Evolutionary conservation across 1,140 invertebrate genomes (phyloP), one percentile per base, ranked within the genome.

Genomic region (Oryctes rhinoceros): DNA sequence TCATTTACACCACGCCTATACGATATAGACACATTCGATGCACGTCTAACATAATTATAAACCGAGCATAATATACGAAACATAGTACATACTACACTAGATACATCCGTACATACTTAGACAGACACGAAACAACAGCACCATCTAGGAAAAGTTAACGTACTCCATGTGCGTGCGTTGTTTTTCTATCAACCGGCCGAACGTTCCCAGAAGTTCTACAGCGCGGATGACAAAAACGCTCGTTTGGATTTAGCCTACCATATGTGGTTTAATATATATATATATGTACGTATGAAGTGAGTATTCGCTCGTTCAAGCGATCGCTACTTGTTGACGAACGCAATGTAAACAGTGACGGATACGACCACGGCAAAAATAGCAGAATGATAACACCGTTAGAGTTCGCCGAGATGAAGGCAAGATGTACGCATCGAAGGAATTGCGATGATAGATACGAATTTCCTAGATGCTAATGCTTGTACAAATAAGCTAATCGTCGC

Each of bases 121-220:
- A 4, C 18, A 59, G n/a, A 59, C 53, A n/a, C 53, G 53, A n/a
- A 18, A 59, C 53, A 59, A 53, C 49, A 53, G 6, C 15, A 59
- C 53, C 53, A 59, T 59, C 53, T 59, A 59, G 53, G 53, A 59
- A 59, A 59, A 59, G 53, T 59, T n/a, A 18, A 59, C n/a, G 53
- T 59, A n/a, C 53, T 59, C 18, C 18, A 59, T 59, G 53, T 59
- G 15, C 53, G 53, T 59, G 53, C 53, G 18, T 59, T 59, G 53
- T 59, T 59, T 59, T 59, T 59, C 53, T 59, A 59, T 59, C 53
- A 59, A 59, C 53, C 5, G 18, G 53, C 53, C 18, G 53, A 59
- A 18, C 53, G 53, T 59, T 59, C 53, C 53, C 53, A 59, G 53
- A 59, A 59, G 15, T 18, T 59, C 53, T 15, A 59, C 53, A 18